Evolutionary conservation across 2,113 vertebrate species (phyloP), one percentile per base, ranked within the genome.

Genomic region (Miniopterus natalensis): DNA sequence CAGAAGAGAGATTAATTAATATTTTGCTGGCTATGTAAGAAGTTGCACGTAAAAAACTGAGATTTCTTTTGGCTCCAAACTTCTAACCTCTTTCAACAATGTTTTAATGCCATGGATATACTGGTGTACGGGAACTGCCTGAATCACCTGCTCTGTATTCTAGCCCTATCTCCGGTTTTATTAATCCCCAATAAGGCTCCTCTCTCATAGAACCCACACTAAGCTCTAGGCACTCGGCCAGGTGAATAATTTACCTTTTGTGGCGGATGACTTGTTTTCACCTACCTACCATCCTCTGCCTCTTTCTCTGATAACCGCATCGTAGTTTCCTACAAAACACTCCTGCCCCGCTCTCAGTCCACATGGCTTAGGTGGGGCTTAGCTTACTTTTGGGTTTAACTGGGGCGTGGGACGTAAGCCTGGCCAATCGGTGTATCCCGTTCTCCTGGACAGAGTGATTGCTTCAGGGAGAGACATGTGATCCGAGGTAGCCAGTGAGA

Each of bases 1-100:
- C 79, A 53, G 70, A 63, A 83, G 36, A 84, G 80, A 71, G 36
- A 75, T 78, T 88, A 73, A 66, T 94, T 86, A 75, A 79, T 79
- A 78, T 84, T 96, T 93, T 89, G 63, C 75, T 80, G 92, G 66
- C 96, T 96, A 75, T 84, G 84, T 87, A 95, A 95, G 75, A 90
- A 81, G 80, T 21, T 21, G 40, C 15, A 1, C 47, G 42, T 36
- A 36, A 74, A 90, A 81, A 95, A 6, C 2, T 1, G 45, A 70
- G 55, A 61, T 74, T 85, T 66, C 75, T 94, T 57, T 40, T 85
- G 88, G 75, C 53, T 74, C 49, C 18, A 23, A 53, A 70, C 20
- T 31, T 84, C 21, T 55, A 13, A 59, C 59, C 13, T 75, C 85
- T 94, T 84, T 74, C 87, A 31, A 53, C 66, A 77, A 1, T 15